A percentile compares a stretch with the other conserved stretches of the same genome.
Evolutionary conservation across 2,888 invertebrate species (phyloP).

Genomic region (Cataglyphis altisquamis): DNA sequence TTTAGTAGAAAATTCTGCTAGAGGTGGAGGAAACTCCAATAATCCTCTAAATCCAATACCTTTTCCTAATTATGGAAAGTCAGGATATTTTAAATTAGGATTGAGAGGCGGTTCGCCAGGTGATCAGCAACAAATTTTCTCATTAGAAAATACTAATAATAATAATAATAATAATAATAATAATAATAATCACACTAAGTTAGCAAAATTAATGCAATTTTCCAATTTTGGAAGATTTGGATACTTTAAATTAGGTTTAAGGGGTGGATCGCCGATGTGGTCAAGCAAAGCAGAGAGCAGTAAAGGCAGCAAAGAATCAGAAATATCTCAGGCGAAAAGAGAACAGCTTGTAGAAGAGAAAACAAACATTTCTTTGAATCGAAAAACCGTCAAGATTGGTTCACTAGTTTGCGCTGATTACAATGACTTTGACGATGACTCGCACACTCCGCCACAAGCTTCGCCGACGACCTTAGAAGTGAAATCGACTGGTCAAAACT

Average conservation of each 20-base stretch:
- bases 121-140: slow-evolving; percentile 13
- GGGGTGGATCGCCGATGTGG: slow-evolving; percentile 91
- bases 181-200: slow-evolving; percentile 87
- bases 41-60: slow-evolving; percentile 89
- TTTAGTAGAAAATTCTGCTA: slow-evolving; percentile 69
- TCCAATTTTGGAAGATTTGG: slow-evolving; percentile 88
- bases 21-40: slow-evolving; percentile 87
- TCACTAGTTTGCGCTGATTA: slow-evolving; percentile 88
- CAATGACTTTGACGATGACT: slow-evolving; percentile 89
- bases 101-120: slow-evolving; percentile 89
- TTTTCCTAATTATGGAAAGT: slow-evolving; percentile 88
- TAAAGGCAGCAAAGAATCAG: slow-evolving; percentile 81
- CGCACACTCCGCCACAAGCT: slow-evolving; percentile 88
- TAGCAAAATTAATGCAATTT: slow-evolving; percentile 88
- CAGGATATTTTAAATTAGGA: slow-evolving; percentile 89
- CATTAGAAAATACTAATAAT: slow-evolving; percentile 78
- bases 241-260: slow-evolving; percentile 89
- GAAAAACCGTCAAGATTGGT: slow-evolving; percentile 85
- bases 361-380: slow-evolving; percentile 84
- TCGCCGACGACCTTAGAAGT: slow-evolving; percentile 83
- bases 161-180: slow-evolving; percentile 80
- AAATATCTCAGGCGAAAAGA: slow-evolving; percentile 85
- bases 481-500: slow-evolving; percentile 47
- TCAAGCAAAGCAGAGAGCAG: slow-evolving; percentile 85
- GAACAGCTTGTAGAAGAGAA: slow-evolving; percentile 84